Conservation (phyloP, 1,140 invertebrate species). For the Rhagoletis pomonella region DNA sequence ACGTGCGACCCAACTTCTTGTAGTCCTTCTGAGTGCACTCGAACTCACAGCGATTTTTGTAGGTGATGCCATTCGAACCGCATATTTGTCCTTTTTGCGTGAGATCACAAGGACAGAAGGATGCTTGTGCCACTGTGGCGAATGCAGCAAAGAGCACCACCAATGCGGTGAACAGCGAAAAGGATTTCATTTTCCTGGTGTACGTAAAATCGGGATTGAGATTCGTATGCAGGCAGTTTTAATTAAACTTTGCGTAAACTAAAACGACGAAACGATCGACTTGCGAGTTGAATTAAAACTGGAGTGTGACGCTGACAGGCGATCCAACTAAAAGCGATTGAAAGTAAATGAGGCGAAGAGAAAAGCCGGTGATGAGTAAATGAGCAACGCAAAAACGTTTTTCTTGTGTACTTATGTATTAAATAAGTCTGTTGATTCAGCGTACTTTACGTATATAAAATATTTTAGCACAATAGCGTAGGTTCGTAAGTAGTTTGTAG, state of each 20-base stretch:
- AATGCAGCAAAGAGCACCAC: slow-evolving; percentile 58
- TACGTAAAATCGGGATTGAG: not conserved
- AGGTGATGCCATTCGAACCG: slow-evolving; percentile 68
- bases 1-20: slow-evolving; percentile 60
- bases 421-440: not conserved
- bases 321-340: slow-evolving; percentile 10
- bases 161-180: slow-evolving; percentile 59
- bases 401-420: no score
- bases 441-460: not conserved
- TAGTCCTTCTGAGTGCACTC: slow-evolving; percentile 68
- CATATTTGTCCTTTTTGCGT: slow-evolving; percentile 64
- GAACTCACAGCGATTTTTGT: slow-evolving; percentile 69
- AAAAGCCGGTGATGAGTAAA: not conserved
- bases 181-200: slow-evolving; percentile 62
- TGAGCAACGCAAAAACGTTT: not conserved
- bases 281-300: slow-evolving; percentile 4
- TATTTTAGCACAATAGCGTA: no score
- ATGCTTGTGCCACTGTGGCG: slow-evolving; percentile 58
- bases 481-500: no score
- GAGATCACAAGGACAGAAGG: slow-evolving; percentile 66
- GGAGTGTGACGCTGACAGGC: not conserved
- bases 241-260: not conserved
- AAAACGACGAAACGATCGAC: slow-evolving; percentile 13
- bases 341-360: not conserved
- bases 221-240: no score